Percentiles rank a stretch among this genome's conserved stretches.
These are phyloP conservation scores for Bergia sp. DNA, from an alignment of 92 coral and sea anemone genomes.

Conservation along the genomic window DNA sequence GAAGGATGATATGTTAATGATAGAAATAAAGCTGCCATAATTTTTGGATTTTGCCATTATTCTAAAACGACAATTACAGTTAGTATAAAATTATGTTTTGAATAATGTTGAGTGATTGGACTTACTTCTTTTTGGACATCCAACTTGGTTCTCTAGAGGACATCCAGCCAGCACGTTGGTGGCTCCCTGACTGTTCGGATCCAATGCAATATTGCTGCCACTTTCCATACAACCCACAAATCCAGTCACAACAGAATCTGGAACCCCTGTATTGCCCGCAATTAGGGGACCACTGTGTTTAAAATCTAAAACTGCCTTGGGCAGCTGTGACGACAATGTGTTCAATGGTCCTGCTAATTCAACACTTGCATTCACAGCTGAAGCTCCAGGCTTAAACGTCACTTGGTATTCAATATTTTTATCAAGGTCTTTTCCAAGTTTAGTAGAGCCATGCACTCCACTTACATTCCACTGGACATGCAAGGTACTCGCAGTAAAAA, in stretches of 20 bases:
- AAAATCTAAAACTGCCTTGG: constrained; percentile 64
- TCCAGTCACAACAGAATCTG: constrained; percentile 50
- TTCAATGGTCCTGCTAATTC: constrained; percentile 56
- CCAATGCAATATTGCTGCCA: constrained; percentile 71
- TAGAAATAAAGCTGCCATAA: too few relatives aligned
- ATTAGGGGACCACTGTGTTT: constrained; percentile 61
- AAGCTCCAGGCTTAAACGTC: constrained; percentile 69
- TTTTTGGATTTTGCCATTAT: too few relatives aligned
- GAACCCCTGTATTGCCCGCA: constrained; percentile 62
- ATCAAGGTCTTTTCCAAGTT: constrained; percentile 77
- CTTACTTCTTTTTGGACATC: constrained; percentile 71
- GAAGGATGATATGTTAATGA: too few relatives aligned
- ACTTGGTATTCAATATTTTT: constrained; percentile 71
- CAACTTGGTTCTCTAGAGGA: constrained; percentile 56
- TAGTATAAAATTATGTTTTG: too few relatives aligned
- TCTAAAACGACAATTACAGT: too few relatives aligned
- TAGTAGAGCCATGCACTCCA: constrained; percentile 58
- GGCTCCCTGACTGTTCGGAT: constrained; percentile 3
- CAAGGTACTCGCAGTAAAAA: constrained; percentile 73
- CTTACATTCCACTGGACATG: constrained; percentile 69
- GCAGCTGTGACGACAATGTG: constrained; percentile 50
- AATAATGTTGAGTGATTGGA: not conserved
- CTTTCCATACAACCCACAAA: constrained; percentile 91
- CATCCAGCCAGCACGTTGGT: constrained; percentile 60
- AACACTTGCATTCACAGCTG: constrained; percentile 65